Evolutionary conservation across 2,888 invertebrate genomes (phyloP).

Genomic region (Gandaritis pyraliata): DNA sequence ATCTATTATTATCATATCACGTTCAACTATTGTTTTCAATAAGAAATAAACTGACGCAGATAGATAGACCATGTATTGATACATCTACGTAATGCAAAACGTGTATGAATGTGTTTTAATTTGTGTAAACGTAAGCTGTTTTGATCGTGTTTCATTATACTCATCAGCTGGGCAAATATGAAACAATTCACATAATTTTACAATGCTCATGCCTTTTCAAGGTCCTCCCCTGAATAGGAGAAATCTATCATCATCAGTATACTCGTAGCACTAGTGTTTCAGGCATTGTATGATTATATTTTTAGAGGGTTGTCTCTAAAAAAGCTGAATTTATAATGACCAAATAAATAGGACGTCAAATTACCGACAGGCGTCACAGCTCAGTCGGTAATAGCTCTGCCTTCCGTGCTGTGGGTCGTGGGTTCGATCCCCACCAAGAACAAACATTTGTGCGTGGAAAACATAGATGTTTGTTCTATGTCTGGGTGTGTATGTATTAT

Average conservation of each 20-base stretch:
- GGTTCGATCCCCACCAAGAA: too few species aligned
- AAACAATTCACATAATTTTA: constrained; percentile 66
- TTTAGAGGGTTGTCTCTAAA: too few species aligned
- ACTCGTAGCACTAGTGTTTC: background rate
- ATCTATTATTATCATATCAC: constrained; percentile 11
- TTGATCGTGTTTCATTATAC: constrained; percentile 36
- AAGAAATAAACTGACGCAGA: constrained; percentile 33
- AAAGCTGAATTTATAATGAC: too few species aligned
- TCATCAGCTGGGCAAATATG: constrained; percentile 70
- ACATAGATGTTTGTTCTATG: too few species aligned
- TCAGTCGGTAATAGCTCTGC: too few species aligned
- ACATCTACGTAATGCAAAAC: constrained; percentile 42
- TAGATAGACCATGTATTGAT: constrained; percentile 22
- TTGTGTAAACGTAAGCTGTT: constrained; percentile 50
- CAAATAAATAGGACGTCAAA: too few species aligned
- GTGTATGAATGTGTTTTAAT: constrained; percentile 59
- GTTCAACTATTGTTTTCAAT: constrained; percentile 19
- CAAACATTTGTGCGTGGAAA: too few species aligned
- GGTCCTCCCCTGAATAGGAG: constrained; percentile 13
- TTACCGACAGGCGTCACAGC: too few species aligned
- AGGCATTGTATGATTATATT: too few species aligned
- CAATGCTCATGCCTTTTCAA: constrained; percentile 51
- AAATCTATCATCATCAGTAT: background rate
- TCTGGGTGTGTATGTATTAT: too few species aligned
- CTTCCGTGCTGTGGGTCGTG: too few species aligned